A percentile compares a stretch with the other conserved stretches of the same genome.
Conservation (phyloP, 2,113 vertebrate genomes). For the Galbula dea region DNA sequence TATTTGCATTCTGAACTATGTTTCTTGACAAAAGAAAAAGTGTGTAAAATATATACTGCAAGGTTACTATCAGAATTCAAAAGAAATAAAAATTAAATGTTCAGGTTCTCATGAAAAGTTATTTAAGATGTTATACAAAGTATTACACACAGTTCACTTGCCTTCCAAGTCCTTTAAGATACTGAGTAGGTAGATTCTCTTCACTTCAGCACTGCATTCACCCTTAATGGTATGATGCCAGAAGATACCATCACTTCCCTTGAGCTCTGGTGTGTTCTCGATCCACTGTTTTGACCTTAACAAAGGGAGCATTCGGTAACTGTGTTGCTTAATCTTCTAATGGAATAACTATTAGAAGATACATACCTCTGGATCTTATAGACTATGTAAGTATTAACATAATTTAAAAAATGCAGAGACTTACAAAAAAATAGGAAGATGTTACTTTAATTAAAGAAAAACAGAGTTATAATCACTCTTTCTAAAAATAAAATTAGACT, state of each 20-base stretch:
- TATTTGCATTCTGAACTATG: neutral
- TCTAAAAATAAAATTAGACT: conserved; percentile 79
- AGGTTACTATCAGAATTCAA: neutral
- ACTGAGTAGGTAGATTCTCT: neutral
- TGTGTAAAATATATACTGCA: neutral
- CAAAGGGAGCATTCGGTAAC: neutral
- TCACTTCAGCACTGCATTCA: neutral
- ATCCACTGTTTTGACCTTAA: neutral
- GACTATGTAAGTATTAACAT: neutral
- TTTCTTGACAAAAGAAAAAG: neutral
- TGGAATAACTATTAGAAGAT: neutral
- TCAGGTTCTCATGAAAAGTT: neutral
- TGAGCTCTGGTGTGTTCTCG: neutral
- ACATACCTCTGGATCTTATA: neutral
- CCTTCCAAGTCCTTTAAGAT: neutral
- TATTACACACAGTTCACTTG: neutral
- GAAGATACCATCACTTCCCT: neutral
- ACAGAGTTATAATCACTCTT: conserved; percentile 72
- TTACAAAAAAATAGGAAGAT: conserved; percentile 67
- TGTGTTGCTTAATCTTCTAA: neutral
- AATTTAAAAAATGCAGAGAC: conserved; percentile 57
- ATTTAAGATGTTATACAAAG: neutral
- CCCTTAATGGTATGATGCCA: neutral
- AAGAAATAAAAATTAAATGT: neutral
- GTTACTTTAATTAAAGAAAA: conserved; percentile 79